A percentile compares a stretch with the other conserved stretches of the same genome.
Conservation (phyloP, 2,888 invertebrate genomes). For the Sarcophaga variegata region DNA sequence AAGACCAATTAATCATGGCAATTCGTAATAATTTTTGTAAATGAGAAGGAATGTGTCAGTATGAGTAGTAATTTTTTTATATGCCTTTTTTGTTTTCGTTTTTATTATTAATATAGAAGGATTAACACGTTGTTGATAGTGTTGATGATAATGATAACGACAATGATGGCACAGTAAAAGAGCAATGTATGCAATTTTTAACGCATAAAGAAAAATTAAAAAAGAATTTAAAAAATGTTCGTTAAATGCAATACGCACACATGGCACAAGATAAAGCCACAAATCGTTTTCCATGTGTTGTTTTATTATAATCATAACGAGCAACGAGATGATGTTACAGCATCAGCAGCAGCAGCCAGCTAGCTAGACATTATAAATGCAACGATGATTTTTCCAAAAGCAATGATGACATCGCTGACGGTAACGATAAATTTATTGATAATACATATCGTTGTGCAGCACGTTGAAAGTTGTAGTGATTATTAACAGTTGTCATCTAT, state of each 20-base stretch:
- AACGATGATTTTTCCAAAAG: not conserved
- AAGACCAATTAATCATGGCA: constrained; percentile 55
- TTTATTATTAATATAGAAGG: constrained; percentile 62
- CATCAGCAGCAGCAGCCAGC: too few relatives aligned
- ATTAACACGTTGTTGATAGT: constrained; percentile 64
- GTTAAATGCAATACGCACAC: constrained; percentile 42
- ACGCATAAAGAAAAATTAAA: not conserved
- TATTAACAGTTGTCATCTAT: constrained; percentile 67
- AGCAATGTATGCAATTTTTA: constrained; percentile 25
- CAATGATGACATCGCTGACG: constrained; percentile 37
- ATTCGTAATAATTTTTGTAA: constrained; percentile 37
- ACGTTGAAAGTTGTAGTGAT: constrained; percentile 62
- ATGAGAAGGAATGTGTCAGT: constrained; percentile 17
- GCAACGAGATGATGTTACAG: constrained; percentile 40
- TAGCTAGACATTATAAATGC: not conserved
- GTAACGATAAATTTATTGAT: constrained; percentile 36
- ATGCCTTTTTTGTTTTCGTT: not conserved
- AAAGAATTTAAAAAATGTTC: constrained; percentile 15
- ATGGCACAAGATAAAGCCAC: constrained; percentile 66
- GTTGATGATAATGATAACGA: constrained; percentile 61
- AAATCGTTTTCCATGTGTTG: constrained; percentile 62
- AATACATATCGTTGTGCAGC: constrained; percentile 44
- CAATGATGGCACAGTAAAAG: constrained; percentile 34
- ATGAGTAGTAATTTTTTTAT: constrained; percentile 29
- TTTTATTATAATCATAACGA: constrained; percentile 46